Evolutionary conservation across 2,797 vertebrate genomes (phyloP).

Genomic region (Darevskia nairensis): DNA sequence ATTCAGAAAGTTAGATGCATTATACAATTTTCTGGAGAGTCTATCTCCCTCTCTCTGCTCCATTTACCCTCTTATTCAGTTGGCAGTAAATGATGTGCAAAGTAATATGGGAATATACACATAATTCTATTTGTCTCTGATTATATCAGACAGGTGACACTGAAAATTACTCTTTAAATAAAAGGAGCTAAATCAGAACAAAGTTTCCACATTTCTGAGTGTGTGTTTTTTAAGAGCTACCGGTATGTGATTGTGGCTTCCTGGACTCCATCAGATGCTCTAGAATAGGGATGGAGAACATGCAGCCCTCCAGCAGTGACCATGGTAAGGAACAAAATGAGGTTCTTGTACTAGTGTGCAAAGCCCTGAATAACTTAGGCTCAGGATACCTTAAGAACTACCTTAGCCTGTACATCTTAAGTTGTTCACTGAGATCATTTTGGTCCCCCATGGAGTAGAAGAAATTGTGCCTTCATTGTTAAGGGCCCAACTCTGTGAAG

Average conservation of each 20-base stretch:
- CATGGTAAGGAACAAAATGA: no score
- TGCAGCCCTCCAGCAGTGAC: no score
- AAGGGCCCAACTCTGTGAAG: no score
- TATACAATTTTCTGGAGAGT: neutral
- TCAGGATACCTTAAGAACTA: no score
- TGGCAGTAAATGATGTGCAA: conserved; percentile 12
- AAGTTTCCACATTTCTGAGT: neutral
- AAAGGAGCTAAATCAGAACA: neutral
- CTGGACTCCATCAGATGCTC: no score
- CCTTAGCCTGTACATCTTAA: no score
- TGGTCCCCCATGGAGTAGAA: no score
- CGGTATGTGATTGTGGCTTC: neutral
- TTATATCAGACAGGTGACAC: conserved; percentile 1
- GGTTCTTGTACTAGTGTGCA: no score
- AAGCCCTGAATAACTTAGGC: no score
- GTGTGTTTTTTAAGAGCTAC: neutral
- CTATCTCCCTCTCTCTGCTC: neutral
- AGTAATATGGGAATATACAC: neutral
- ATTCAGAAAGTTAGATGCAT: neutral
- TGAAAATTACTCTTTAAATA: conserved; percentile 5
- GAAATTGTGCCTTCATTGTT: no score
- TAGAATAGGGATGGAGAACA: no score
- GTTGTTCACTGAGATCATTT: no score
- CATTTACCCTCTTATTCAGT: conserved; percentile 16
- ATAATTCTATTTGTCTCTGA: conserved; percentile 15